A percentile compares a stretch with the other conserved stretches of the same genome.
Conservation (phyloP, 2,797 vertebrate species). For the Trematomus bernacchii region DNA sequence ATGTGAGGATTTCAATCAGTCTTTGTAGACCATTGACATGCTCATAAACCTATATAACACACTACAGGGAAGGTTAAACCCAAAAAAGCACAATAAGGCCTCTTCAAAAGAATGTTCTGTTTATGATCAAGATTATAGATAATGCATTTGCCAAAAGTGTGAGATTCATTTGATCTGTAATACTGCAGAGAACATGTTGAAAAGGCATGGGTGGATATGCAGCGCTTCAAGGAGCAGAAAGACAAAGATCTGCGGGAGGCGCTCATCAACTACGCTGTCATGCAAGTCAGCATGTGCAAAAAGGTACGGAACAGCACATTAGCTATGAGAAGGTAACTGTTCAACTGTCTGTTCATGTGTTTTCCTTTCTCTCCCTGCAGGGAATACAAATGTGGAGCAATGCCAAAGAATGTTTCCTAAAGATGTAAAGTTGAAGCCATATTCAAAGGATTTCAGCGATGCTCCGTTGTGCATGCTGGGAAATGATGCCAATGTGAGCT, state of each 20-base stretch:
- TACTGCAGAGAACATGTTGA: conserved; percentile 91
- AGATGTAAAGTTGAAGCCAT: conserved; percentile 85
- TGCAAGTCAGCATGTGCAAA: conserved; percentile 98
- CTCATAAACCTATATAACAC: too few relatives aligned
- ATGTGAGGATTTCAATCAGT: too few relatives aligned
- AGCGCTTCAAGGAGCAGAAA: conserved; percentile 95
- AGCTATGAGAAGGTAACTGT: neutral
- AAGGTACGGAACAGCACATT: conserved; percentile 84
- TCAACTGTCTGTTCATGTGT: neutral
- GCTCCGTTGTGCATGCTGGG: neutral
- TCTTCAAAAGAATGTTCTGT: neutral
- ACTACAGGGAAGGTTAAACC: too few relatives aligned
- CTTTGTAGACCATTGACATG: too few relatives aligned
- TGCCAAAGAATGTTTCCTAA: conserved; percentile 94
- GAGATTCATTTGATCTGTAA: neutral
- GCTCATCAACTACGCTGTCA: conserved; percentile 93
- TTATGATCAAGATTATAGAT: neutral
- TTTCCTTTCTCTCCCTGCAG: conserved; percentile 71
- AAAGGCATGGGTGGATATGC: conserved; percentile 92
- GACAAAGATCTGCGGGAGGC: conserved; percentile 94
- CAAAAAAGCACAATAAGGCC: too few relatives aligned
- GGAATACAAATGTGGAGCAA: conserved; percentile 95
- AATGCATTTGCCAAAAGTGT: neutral
- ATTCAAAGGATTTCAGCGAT: neutral
- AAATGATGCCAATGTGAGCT: neutral